Evolutionary conservation across 2,797 vertebrate species (phyloP).

Genomic region (Uromys caudimaculatus): DNA sequence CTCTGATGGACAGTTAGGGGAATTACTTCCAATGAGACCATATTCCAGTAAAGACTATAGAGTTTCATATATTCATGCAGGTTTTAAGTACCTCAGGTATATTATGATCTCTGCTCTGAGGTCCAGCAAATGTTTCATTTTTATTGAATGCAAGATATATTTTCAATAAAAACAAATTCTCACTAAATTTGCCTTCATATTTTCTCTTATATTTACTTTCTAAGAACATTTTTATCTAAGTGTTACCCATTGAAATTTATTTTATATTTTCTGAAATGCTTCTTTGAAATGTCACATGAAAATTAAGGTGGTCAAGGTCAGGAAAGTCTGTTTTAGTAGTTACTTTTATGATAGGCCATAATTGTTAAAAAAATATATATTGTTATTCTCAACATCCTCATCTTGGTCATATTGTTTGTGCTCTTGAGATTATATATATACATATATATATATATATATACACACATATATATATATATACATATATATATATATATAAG

Average conservation of each 20-base stretch:
- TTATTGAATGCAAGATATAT: neutral
- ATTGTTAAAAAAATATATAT: neutral
- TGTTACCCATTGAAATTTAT: neutral
- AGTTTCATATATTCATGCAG: neutral
- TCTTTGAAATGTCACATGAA: neutral
- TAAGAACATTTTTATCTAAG: neutral
- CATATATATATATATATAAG: neutral
- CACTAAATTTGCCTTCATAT: neutral
- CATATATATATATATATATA: neutral
- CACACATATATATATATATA: too few species aligned
- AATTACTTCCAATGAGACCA: neutral
- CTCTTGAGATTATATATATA: neutral
- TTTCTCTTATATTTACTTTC: neutral
- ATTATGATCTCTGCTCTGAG: neutral
- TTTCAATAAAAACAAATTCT: neutral
- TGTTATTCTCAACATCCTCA: neutral
- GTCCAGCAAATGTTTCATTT: neutral
- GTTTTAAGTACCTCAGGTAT: neutral
- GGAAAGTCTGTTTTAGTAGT: neutral
- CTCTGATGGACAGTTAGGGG: neutral
- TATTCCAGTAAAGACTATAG: neutral
- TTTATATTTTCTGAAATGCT: neutral
- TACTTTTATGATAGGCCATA: neutral
- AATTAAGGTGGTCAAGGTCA: neutral
- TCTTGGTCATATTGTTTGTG: neutral